A percentile compares a stretch with the other conserved stretches of the same genome.
These are phyloP conservation scores for Stegophylla sp. DNA, from an alignment of 2,888 invertebrate species.

Conservation along the genomic window DNA sequence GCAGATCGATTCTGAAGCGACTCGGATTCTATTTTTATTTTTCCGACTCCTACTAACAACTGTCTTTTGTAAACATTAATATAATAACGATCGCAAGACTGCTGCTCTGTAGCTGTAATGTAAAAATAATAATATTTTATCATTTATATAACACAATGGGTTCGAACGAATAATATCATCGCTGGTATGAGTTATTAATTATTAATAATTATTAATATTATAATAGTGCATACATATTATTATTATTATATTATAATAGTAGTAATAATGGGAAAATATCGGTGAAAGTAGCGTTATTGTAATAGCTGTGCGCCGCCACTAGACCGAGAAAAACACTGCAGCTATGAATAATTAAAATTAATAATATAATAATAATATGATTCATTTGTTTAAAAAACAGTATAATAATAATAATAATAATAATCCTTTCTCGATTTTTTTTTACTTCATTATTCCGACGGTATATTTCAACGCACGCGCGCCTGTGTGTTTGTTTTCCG, in stretches of 20 bases:
- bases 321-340: conserved; percentile 46
- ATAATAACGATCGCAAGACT: too few relatives aligned
- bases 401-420: conserved; percentile 1
- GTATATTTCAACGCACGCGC: neutral
- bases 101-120: too few relatives aligned
- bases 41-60: too few relatives aligned
- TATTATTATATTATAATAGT: conserved; percentile 30
- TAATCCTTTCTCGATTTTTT: conserved; percentile 29
- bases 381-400: conserved; percentile 33
- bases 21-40: too few relatives aligned
- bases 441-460: neutral
- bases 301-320: neutral
- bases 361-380: conserved; percentile 24
- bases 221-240: neutral
- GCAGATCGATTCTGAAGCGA: too few relatives aligned
- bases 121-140: too few relatives aligned
- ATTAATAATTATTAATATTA: conserved; percentile 28
- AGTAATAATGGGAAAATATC: conserved; percentile 52
- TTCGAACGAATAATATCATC: neutral
- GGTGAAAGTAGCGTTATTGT: conserved; percentile 46
- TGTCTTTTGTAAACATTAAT: too few relatives aligned
- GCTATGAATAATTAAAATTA: conserved; percentile 44
- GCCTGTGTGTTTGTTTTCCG: conserved; percentile 2
- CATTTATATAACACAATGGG: too few relatives aligned
- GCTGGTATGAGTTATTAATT: neutral